These are phyloP conservation scores for Heterotilapia buettikoferi DNA, from an alignment of 2,113 vertebrate species.

Conservation along the genomic window DNA sequence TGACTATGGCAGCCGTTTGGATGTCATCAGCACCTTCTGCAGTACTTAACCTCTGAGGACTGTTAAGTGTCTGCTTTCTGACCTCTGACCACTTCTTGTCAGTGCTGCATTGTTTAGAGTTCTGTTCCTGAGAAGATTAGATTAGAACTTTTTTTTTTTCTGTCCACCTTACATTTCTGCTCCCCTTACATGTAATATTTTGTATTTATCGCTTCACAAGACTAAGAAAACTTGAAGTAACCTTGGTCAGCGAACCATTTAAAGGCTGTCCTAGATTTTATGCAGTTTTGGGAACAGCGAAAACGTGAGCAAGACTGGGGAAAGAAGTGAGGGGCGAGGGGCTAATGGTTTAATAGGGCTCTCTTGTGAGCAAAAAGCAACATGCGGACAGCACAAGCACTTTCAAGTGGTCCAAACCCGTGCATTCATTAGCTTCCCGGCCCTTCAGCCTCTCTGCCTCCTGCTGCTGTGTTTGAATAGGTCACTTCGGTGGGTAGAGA, in stretches of 20 bases:
- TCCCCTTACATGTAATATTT: not conserved
- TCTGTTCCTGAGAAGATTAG: slow-evolving; percentile 19
- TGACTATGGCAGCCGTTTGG: not conserved
- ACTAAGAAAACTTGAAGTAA: not conserved
- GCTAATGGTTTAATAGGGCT: slow-evolving; percentile 61
- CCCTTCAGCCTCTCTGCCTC: slow-evolving; percentile 45
- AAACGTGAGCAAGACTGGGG: not conserved
- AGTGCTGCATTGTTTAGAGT: slow-evolving; percentile 11
- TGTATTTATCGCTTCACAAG: not conserved
- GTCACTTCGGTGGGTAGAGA: slow-evolving; percentile 41
- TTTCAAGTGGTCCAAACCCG: slow-evolving; percentile 47
- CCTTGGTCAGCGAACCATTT: slow-evolving; percentile 48
- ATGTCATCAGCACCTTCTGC: slow-evolving; percentile 29
- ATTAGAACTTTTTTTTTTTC: not conserved
- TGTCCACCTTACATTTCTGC: not conserved
- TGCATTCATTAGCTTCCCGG: slow-evolving; percentile 43
- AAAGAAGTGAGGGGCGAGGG: not conserved
- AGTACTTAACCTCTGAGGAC: slow-evolving; percentile 25
- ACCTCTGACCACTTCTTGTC: slow-evolving; percentile 44
- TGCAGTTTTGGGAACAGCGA: slow-evolving; percentile 8
- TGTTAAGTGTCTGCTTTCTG: slow-evolving; percentile 9
- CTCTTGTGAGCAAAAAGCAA: slow-evolving; percentile 42
- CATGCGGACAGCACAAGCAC: slow-evolving; percentile 15
- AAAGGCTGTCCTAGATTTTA: slow-evolving; percentile 53
- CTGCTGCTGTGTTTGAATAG: slow-evolving; percentile 57